These are phyloP conservation scores for Spilarctia lutea DNA, from an alignment of 2,888 invertebrate species.

Conservation along the genomic window DNA sequence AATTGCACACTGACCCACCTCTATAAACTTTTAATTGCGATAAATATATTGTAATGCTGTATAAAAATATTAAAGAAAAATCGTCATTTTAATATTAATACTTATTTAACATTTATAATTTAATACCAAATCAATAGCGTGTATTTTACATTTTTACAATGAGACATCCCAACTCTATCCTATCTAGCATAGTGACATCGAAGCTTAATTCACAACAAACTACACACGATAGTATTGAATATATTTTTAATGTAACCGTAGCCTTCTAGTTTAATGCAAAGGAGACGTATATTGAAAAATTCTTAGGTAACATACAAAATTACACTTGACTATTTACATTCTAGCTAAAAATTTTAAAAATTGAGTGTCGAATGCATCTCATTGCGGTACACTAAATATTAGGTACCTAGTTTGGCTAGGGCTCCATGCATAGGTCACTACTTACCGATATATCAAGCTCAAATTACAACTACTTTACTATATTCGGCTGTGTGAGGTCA, in stretches of 20 bases:
- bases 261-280: conserved; percentile 82
- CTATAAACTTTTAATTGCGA: conserved; percentile 86
- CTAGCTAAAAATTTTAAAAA: conserved; percentile 77
- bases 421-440: conserved; percentile 78
- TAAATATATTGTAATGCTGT: conserved; percentile 85
- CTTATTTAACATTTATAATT: conserved; percentile 82
- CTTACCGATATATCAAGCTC: conserved; percentile 73
- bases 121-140: conserved; percentile 80
- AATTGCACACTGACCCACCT: conserved; percentile 85
- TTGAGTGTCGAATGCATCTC: conserved; percentile 68
- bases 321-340: conserved; percentile 83
- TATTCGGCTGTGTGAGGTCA: conserved; percentile 46
- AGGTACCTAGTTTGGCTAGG: conserved; percentile 79
- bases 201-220: conserved; percentile 84
- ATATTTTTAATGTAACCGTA: conserved; percentile 77
- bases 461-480: conserved; percentile 64
- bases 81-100: conserved; percentile 80
- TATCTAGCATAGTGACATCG: conserved; percentile 82
- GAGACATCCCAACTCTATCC: conserved; percentile 79
- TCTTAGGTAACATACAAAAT: conserved; percentile 84
- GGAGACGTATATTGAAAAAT: conserved; percentile 81
- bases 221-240: conserved; percentile 83
- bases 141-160: conserved; percentile 86
- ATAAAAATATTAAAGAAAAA: conserved; percentile 87
- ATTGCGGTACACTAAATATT: conserved; percentile 73